A percentile compares a stretch with the other conserved stretches of the same genome.
Conservation (phyloP, 2,113 vertebrate genomes). For the Xiphias gladius region DNA sequence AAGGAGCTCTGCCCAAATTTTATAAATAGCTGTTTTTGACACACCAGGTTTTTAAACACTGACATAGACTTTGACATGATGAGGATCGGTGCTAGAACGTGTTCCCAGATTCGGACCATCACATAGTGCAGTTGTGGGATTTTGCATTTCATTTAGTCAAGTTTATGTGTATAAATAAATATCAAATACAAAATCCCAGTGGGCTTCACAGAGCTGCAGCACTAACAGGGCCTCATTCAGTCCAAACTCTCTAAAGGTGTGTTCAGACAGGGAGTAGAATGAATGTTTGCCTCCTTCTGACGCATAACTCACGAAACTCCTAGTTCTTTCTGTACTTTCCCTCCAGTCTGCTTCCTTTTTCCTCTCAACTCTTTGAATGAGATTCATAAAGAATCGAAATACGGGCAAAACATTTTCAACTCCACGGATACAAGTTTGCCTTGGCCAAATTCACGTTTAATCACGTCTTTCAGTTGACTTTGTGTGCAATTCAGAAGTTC, state of each 20-base stretch:
- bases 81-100: not conserved
- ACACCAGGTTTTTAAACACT: not conserved
- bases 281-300: not conserved
- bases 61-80: not conserved
- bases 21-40: not conserved
- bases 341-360: too few species aligned
- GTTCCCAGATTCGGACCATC: not conserved
- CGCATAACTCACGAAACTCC: too few species aligned
- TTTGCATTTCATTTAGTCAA: not conserved
- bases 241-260: not conserved
- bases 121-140: not conserved
- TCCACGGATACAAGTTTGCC: too few species aligned
- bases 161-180: not conserved
- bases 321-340: too few species aligned
- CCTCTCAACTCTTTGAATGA: too few species aligned
- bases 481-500: too few species aligned
- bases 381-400: too few species aligned
- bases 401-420: too few species aligned
- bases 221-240: not conserved
- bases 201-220: not conserved
- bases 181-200: not conserved
- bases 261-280: not conserved
- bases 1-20: not conserved
- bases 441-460: too few species aligned
- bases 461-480: too few species aligned